Percentiles rank a stretch among this genome's conserved stretches.
Evolutionary conservation across 2,888 invertebrate genomes (phyloP).

Genomic region (Troides aeacus): DNA sequence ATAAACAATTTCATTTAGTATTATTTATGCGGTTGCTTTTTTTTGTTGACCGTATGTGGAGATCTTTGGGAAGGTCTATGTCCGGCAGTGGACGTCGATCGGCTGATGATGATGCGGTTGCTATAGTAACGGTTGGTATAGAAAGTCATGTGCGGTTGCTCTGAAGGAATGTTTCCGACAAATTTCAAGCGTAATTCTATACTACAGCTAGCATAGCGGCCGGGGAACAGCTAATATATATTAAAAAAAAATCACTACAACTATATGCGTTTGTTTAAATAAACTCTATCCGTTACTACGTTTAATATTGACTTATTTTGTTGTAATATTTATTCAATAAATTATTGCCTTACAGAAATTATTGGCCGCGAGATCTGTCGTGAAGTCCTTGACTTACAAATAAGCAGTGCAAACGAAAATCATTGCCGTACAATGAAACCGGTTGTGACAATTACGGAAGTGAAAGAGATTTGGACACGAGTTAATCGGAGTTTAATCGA

Average conservation of each 20-base stretch:
- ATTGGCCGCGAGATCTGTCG: background rate
- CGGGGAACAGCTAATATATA: too few species aligned
- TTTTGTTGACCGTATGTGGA: too few species aligned
- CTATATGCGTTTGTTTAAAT: background rate
- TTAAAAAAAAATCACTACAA: background rate
- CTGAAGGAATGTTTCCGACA: too few species aligned
- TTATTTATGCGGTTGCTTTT: too few species aligned
- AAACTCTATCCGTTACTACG: background rate
- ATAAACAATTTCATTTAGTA: too few species aligned
- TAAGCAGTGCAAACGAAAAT: slow-evolving; percentile 3
- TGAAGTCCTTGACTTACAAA: slow-evolving; percentile 24
- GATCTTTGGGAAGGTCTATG: too few species aligned
- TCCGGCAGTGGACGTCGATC: too few species aligned
- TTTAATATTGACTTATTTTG: slow-evolving; percentile 3
- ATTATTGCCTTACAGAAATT: slow-evolving; percentile 19
- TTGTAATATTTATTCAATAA: slow-evolving; percentile 16
- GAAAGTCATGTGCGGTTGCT: too few species aligned
- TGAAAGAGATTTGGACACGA: background rate
- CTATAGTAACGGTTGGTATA: too few species aligned
- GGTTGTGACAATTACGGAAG: background rate
- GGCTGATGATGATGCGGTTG: too few species aligned
- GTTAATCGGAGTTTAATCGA: background rate
- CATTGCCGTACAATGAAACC: background rate
- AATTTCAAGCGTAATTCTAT: too few species aligned
- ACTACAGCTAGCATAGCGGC: too few species aligned